These are phyloP conservation scores for Drosophila parabipectinata DNA, from an alignment of 1,140 invertebrate genomes.

Conservation along the genomic window DNA sequence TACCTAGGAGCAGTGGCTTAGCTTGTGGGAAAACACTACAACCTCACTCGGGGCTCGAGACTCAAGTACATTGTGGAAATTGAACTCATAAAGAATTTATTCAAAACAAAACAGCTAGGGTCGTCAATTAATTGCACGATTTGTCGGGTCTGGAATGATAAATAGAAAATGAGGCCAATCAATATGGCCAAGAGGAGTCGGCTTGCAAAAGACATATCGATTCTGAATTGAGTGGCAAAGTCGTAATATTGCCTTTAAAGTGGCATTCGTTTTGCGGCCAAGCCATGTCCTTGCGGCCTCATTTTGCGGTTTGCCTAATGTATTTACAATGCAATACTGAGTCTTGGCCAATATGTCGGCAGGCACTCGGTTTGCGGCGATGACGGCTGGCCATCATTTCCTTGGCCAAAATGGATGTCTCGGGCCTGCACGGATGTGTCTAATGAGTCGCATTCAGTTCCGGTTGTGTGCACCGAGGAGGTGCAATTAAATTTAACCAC, in stretches of 20 bases:
- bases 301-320: constrained; percentile 37
- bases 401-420: constrained; percentile 11
- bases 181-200: constrained; percentile 15
- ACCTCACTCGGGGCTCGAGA: neutral
- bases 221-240: constrained; percentile 18
- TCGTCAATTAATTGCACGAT: constrained; percentile 34
- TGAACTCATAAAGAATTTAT: constrained; percentile 40
- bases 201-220: constrained; percentile 28
- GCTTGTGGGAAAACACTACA: constrained; percentile 7
- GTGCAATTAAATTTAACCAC: neutral
- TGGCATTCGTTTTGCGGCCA: constrained; percentile 1
- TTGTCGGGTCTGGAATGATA: constrained; percentile 17
- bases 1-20: constrained; percentile 2
- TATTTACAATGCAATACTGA: constrained; percentile 41
- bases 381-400: constrained; percentile 12
- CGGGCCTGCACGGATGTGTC: constrained; percentile 11
- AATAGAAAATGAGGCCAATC: constrained; percentile 40
- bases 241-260: constrained; percentile 7
- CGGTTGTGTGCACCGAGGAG: neutral
- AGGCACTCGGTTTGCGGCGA: constrained; percentile 8
- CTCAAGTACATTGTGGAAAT: neutral
- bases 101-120: constrained; percentile 1
- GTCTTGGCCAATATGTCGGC: constrained; percentile 22
- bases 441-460: constrained; percentile 32
- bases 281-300: constrained; percentile 8